phyloP scores from a whole-genome alignment of 2,888 invertebrate genomes.

The Perizoma affinitatum region DNA sequence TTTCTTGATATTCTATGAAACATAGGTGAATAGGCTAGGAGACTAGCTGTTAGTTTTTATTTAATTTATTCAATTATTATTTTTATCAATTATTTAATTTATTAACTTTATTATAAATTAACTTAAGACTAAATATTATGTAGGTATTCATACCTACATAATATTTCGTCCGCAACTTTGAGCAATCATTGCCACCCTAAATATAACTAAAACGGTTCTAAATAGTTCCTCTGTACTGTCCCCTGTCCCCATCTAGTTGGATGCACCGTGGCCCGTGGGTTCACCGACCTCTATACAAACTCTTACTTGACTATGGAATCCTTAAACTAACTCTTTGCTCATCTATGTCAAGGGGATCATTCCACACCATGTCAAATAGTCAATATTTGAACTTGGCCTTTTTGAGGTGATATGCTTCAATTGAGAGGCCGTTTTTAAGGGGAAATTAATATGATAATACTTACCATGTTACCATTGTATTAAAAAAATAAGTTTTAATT shows the following conservation, averaged over 20 bases:
- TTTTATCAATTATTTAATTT: too few species aligned
- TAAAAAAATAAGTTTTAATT: too few species aligned
- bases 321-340: slow-evolving; percentile 6
- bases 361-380: slow-evolving; percentile 46
- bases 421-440: slow-evolving; percentile 26
- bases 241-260: slow-evolving; percentile 49
- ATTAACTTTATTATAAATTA: too few species aligned
- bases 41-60: too few species aligned
- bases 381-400: slow-evolving; percentile 49
- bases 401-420: slow-evolving; percentile 35
- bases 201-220: slow-evolving; percentile 45
- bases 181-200: slow-evolving; percentile 32
- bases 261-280: slow-evolving; percentile 51
- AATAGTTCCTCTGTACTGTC: slow-evolving; percentile 48
- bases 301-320: slow-evolving; percentile 15
- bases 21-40: too few species aligned
- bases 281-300: slow-evolving; percentile 47
- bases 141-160: too few species aligned
- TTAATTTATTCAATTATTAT: too few species aligned
- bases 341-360: slow-evolving; percentile 21
- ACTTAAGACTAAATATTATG: too few species aligned
- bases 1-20: too few species aligned
- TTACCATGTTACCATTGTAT: too few species aligned
- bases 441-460: neutral
- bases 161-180: slow-evolving; percentile 1